Evolutionary conservation across 2,888 invertebrate species (phyloP).

Genomic region (Ophonus ardosiacus): DNA sequence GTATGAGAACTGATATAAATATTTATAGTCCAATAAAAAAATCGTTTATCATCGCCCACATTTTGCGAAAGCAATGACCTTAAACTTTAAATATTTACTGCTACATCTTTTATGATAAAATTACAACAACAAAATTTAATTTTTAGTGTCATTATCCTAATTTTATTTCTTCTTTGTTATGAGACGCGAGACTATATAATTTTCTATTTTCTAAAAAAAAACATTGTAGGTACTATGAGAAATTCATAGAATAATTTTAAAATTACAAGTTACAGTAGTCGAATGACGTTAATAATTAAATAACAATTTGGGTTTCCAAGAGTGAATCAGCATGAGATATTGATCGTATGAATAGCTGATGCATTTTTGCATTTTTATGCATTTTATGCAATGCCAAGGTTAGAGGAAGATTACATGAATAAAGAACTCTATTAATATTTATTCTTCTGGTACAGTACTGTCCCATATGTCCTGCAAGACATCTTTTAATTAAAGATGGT

Average conservation of each 20-base stretch:
- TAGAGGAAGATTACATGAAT: not conserved
- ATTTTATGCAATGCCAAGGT: slow-evolving; percentile 14
- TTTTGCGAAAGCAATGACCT: slow-evolving; percentile 44
- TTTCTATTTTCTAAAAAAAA: not conserved
- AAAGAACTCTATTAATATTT: not conserved
- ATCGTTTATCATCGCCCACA: slow-evolving; percentile 16
- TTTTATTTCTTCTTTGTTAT: not conserved
- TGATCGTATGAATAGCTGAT: slow-evolving; percentile 9
- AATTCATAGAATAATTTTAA: not conserved
- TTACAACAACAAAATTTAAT: not conserved
- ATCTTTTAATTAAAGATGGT: no score
- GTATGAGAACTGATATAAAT: slow-evolving; percentile 19
- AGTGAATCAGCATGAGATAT: slow-evolving; percentile 24
- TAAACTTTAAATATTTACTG: slow-evolving; percentile 30
- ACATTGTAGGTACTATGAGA: not conserved
- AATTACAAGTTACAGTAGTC: not conserved
- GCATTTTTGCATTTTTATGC: slow-evolving; percentile 14
- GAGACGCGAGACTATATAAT: not conserved
- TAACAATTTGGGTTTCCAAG: not conserved
- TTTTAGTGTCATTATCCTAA: not conserved
- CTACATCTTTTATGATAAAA: slow-evolving; percentile 1
- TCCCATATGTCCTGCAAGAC: no score
- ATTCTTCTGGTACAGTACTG: no score
- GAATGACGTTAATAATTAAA: slow-evolving; percentile 12
- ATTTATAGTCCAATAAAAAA: slow-evolving; percentile 36